Percentiles rank a stretch among this genome's conserved stretches.
Evolutionary conservation across 92 coral and sea anemone species (phyloP).

Genomic region (Zoanthus sociatus): DNA sequence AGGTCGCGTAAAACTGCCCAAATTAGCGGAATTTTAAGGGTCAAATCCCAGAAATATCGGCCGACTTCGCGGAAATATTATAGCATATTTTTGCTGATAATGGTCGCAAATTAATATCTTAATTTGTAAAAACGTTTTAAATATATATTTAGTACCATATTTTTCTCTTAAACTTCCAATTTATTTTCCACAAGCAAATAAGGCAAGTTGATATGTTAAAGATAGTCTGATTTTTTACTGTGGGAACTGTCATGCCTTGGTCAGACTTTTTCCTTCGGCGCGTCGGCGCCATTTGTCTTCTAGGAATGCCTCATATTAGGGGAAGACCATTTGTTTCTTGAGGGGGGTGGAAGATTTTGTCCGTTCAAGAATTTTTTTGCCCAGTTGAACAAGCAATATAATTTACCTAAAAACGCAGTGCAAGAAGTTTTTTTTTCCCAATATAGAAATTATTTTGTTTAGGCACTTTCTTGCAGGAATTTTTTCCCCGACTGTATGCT

Average conservation of each 20-base stretch:
- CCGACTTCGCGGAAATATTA: slow-evolving; percentile 9
- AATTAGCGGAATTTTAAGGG: slow-evolving; percentile 9
- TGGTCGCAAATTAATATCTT: slow-evolving; percentile 3
- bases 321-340: no score
- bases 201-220: background rate
- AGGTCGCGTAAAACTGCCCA: slow-evolving; percentile 10
- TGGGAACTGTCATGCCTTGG: slow-evolving; percentile 1
- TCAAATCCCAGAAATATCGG: slow-evolving; percentile 13
- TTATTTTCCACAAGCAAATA: slow-evolving; percentile 22
- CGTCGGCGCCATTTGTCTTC: no score
- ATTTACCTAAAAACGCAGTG: no score
- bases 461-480: no score
- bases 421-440: no score
- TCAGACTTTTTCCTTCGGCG: no score
- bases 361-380: no score
- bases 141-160: background rate
- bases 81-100: slow-evolving; percentile 3
- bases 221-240: background rate
- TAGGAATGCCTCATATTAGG: no score
- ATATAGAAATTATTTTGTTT: no score
- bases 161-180: background rate
- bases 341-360: no score
- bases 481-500: no score
- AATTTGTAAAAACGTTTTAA: background rate
- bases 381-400: no score